A percentile compares a stretch with the other conserved stretches of the same genome.
Evolutionary conservation across 2,888 invertebrate species (phyloP).

Genomic region (Suillia variegata): DNA sequence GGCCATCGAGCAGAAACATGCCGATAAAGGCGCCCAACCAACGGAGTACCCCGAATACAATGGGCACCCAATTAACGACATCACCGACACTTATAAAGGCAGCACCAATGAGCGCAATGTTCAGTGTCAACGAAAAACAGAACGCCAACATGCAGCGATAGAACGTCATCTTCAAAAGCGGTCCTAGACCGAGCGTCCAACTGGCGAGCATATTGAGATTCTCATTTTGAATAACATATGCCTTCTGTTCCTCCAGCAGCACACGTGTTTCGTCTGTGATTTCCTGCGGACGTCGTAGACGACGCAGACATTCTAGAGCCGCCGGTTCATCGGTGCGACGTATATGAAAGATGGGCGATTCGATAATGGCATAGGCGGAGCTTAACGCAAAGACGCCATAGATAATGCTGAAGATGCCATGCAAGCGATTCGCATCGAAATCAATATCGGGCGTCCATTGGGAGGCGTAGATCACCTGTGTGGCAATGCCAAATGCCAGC

Average conservation of each 20-base stretch:
- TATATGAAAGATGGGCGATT: conserved; percentile 47
- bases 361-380: conserved; percentile 29
- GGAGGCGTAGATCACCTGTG: conserved; percentile 39
- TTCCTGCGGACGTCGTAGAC: conserved; percentile 25
- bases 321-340: conserved; percentile 37
- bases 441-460: conserved; percentile 22
- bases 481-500: conserved; percentile 39
- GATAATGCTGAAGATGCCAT: conserved; percentile 44
- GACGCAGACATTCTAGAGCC: conserved; percentile 33
- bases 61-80: conserved; percentile 30
- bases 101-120: conserved; percentile 2
- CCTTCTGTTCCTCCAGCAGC: conserved; percentile 39
- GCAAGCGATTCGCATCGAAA: conserved; percentile 32
- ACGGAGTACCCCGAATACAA: conserved; percentile 38
- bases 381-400: conserved; percentile 30
- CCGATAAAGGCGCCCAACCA: conserved; percentile 35
- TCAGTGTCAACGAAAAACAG: conserved; percentile 46
- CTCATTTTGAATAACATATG: conserved; percentile 37
- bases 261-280: conserved; percentile 23
- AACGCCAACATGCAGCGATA: conserved; percentile 47
- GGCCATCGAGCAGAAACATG: conserved; percentile 33
- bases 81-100: background rate
- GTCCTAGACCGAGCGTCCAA: conserved; percentile 24
- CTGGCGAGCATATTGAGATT: conserved; percentile 11
- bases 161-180: conserved; percentile 43